Evolutionary conservation across 1,140 invertebrate genomes (phyloP), one percentile per base, ranked within the genome.

Genomic region (Pachyrhynchus sulphureomaculatus): DNA sequence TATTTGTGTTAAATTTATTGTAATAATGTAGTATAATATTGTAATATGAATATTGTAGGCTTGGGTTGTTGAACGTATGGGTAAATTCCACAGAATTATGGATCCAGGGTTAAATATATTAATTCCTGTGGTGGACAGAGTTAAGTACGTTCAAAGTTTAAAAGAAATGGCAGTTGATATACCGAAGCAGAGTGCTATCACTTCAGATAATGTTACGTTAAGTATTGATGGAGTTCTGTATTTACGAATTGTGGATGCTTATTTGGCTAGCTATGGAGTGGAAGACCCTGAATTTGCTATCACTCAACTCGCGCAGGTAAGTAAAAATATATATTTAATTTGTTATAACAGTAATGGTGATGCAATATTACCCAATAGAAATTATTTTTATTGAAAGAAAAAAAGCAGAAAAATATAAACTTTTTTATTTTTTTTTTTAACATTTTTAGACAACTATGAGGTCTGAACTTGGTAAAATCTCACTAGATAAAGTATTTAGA

Each of bases 111-210:
- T 99, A 2, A 99, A 99, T 76, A 72, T 99, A 56, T 78, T 99
- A 9, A 82, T 97, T 62, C 98, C 98, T 4, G 77, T 99, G 64
- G 77, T 98, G 44, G 97, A 99, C 79, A 86, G 82, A 77, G 89
- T 99, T 6, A 96, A 92, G 80, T 99, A 99, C 83, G 96, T 99
- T 15, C 98, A 99, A 78, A 96, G 92, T 81, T 79, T 99, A 5
- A 99, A 99, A 78, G 98, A 99, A 92, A 94, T 99, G 62, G 95
- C 96, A 0, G 99, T 99, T 71, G 96, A 99, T 82, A 94, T 99
- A 48, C 97, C 98, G 0, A 91, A 99, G 76, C 98, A 99, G 77
- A 95, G 92, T 77, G 98, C 97, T 24, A 97, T 99, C 65, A 98
- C 98, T 13, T 84, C 88, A 79, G 96, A 99, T 78, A 99, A 98